phyloP scores from a whole-genome alignment of 2,888 invertebrate genomes.

The Phalera bucephala region DNA sequence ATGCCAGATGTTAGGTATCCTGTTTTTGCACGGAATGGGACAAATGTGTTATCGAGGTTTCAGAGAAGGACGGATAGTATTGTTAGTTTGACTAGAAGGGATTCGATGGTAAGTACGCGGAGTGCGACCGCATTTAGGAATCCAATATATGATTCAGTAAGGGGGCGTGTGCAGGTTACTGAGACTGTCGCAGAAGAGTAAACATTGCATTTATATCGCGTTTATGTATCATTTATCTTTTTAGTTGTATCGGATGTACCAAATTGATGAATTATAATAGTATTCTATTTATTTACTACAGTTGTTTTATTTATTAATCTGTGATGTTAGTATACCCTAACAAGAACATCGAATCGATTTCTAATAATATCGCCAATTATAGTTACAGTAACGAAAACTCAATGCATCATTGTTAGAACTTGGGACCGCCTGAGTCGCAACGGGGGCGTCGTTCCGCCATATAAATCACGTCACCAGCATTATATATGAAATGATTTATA shows the following conservation, averaged over 20 bases:
- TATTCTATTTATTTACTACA: not conserved
- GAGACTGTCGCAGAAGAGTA: constrained; percentile 50
- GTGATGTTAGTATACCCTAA: too few species aligned
- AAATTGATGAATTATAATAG: too few species aligned
- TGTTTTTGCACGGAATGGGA: constrained; percentile 27
- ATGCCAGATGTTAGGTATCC: constrained; percentile 42
- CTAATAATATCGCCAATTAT: too few species aligned
- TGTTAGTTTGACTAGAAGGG: constrained; percentile 65
- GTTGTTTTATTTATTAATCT: constrained; percentile 10
- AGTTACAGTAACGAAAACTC: constrained; percentile 14
- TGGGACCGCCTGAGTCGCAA: constrained; percentile 22
- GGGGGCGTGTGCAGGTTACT: constrained; percentile 56
- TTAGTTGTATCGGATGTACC: too few species aligned
- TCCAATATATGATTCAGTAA: constrained; percentile 68
- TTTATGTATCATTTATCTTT: too few species aligned
- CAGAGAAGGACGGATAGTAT: constrained; percentile 67
- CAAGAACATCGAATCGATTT: too few species aligned
- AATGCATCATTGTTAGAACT: constrained; percentile 29
- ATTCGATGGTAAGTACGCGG: constrained; percentile 48
- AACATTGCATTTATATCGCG: constrained; percentile 2
- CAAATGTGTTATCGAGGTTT: constrained; percentile 50
- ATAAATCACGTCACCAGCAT: constrained; percentile 18
- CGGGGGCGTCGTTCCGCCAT: constrained; percentile 27
- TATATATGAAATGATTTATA: constrained; percentile 3
- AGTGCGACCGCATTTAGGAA: constrained; percentile 67